Percentiles rank a stretch among this genome's conserved stretches.
Conservation (phyloP, 2,888 invertebrate species). For the Automeris io region DNA sequence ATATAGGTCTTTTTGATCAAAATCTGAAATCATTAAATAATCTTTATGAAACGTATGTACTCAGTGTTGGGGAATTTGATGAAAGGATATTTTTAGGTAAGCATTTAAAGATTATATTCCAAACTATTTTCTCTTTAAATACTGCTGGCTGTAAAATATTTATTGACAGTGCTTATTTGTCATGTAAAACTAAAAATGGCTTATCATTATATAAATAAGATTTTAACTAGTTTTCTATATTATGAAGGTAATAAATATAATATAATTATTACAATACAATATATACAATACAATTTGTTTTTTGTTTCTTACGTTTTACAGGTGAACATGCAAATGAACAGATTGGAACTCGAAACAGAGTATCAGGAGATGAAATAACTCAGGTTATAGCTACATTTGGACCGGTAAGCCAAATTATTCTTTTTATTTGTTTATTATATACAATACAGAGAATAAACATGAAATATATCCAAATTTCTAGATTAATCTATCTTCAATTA, state of each 20-base stretch:
- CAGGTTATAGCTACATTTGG: slow-evolving; percentile 67
- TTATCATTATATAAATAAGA: slow-evolving; percentile 34
- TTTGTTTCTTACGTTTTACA: slow-evolving; percentile 26
- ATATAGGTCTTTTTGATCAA: slow-evolving; percentile 86
- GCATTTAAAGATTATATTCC: slow-evolving; percentile 16
- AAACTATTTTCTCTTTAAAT: slow-evolving; percentile 4
- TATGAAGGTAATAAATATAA: slow-evolving; percentile 23
- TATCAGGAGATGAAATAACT: slow-evolving; percentile 62
- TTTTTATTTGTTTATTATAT: slow-evolving; percentile 15
- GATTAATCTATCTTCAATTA: no score
- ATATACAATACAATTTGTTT: slow-evolving; percentile 3
- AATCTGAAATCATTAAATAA: slow-evolving; percentile 92
- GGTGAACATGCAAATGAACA: slow-evolving; percentile 70
- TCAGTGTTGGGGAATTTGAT: slow-evolving; percentile 96
- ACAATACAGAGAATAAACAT: no score
- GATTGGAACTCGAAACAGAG: slow-evolving; percentile 52
- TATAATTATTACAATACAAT: neutral
- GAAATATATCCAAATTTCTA: no score
- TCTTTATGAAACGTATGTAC: slow-evolving; percentile 92
- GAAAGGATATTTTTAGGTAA: slow-evolving; percentile 95
- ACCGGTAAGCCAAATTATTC: slow-evolving; percentile 43
- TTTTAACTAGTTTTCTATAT: slow-evolving; percentile 38
- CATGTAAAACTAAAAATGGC: slow-evolving; percentile 21
- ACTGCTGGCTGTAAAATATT: slow-evolving; percentile 8
- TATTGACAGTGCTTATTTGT: slow-evolving; percentile 5